phyloP scores from a whole-genome alignment of 2,113 vertebrate genomes.

The Oriolus oriolus region DNA sequence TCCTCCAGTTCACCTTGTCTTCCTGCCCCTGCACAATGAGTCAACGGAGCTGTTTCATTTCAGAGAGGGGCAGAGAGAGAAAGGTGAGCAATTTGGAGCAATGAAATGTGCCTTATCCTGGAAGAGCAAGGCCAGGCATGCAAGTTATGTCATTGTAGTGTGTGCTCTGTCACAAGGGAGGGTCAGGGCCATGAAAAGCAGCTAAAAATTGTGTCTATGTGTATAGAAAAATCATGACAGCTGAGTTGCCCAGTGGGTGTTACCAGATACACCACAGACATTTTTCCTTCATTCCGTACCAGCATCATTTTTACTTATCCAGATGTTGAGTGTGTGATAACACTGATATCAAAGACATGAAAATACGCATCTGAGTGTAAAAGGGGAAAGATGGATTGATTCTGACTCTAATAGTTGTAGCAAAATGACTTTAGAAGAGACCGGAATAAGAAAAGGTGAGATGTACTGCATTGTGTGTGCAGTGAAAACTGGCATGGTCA shows the following conservation, averaged over 20 bases:
- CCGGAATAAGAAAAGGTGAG: neutral
- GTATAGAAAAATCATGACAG: neutral
- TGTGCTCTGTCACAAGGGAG: neutral
- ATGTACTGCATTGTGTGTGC: neutral
- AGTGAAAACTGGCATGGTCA: neutral
- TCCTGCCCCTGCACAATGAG: neutral
- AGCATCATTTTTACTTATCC: neutral
- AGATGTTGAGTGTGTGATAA: neutral
- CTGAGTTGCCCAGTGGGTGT: neutral
- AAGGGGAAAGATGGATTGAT: neutral
- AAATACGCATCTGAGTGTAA: neutral
- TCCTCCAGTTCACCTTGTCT: neutral
- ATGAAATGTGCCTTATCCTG: neutral
- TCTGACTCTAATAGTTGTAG: neutral
- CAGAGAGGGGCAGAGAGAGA: neutral
- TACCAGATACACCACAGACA: neutral
- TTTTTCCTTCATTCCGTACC: neutral
- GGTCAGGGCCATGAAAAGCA: neutral
- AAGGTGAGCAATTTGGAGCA: neutral
- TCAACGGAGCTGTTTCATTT: neutral
- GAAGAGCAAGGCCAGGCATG: slow-evolving; percentile 16
- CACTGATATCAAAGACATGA: neutral
- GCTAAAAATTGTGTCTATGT: neutral
- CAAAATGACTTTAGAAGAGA: neutral
- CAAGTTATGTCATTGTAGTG: neutral